Evolutionary conservation across 2,113 vertebrate genomes (phyloP).

Genomic region (Trichechus manatus): DNA sequence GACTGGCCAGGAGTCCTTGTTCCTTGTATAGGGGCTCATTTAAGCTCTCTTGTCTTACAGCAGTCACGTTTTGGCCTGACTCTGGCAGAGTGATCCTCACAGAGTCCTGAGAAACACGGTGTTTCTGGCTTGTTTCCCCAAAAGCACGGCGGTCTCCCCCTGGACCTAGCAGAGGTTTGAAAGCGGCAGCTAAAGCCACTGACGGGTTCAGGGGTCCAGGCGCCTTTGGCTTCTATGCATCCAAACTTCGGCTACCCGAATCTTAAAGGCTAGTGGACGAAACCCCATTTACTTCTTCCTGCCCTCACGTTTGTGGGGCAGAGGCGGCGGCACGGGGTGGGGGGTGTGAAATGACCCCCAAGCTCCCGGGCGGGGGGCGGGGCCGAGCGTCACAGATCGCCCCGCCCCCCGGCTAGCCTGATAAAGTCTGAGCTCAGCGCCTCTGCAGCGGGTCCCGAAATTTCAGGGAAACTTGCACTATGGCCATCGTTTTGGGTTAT

Average conservation of each 20-base stretch:
- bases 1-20: background rate
- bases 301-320: background rate
- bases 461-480: background rate
- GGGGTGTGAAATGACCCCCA: no score
- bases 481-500: constrained; percentile 87
- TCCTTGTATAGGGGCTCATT: background rate
- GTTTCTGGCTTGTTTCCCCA: background rate
- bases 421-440: fast-evolving
- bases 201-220: fast-evolving
- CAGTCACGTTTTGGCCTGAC: fast-evolving
- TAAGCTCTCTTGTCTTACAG: background rate
- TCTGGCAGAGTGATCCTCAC: no score
- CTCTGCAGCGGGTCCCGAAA: fast-evolving
- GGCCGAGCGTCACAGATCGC: no score
- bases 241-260: fast-evolving
- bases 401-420: no score
- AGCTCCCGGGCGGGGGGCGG: no score
- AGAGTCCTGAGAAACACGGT: background rate
- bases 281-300: fast-evolving
- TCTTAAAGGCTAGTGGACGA: fast-evolving
- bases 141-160: background rate
- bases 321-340: fast-evolving
- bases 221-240: background rate
- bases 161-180: fast-evolving
- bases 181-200: fast-evolving